A percentile compares a stretch with the other conserved stretches of the same genome.
Conservation (phyloP, 2,888 invertebrate species). For the Bombylius discolor region DNA sequence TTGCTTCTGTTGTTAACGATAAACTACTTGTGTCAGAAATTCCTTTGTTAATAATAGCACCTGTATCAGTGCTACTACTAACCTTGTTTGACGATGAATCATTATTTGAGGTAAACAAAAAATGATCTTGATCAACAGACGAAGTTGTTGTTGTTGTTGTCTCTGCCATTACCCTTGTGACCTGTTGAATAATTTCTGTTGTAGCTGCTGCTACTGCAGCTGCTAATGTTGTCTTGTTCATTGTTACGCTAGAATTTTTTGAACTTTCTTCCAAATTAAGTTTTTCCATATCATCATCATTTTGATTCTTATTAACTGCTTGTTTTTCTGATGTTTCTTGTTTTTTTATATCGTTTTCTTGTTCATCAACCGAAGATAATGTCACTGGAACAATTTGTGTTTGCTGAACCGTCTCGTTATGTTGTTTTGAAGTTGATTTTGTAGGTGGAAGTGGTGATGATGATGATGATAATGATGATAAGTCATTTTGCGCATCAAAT, state of each 20-base stretch:
- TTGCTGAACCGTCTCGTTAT: neutral
- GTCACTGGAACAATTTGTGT: neutral
- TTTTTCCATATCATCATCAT: slow-evolving; percentile 13
- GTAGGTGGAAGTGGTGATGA: slow-evolving; percentile 1
- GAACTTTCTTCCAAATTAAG: neutral
- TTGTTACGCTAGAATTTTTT: neutral
- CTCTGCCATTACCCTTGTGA: slow-evolving; percentile 8
- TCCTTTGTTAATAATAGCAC: neutral
- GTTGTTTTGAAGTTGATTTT: slow-evolving; percentile 13
- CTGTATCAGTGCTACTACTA: neutral
- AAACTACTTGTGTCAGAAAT: neutral
- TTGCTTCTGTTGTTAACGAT: neutral
- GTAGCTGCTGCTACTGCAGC: slow-evolving; percentile 9
- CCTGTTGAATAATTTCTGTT: neutral
- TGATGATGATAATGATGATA: neutral
- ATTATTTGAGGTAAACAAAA: neutral
- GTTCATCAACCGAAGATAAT: neutral
- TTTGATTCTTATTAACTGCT: slow-evolving; percentile 18
- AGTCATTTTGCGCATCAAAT: neutral
- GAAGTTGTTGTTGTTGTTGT: slow-evolving; percentile 4
- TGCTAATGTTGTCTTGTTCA: slow-evolving; percentile 15
- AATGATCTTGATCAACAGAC: neutral
- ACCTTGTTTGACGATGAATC: neutral
- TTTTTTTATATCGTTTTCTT: neutral
- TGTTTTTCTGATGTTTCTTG: slow-evolving; percentile 3